phyloP scores from a whole-genome alignment of 2,888 invertebrate genomes.

The Lithosia quadra region DNA sequence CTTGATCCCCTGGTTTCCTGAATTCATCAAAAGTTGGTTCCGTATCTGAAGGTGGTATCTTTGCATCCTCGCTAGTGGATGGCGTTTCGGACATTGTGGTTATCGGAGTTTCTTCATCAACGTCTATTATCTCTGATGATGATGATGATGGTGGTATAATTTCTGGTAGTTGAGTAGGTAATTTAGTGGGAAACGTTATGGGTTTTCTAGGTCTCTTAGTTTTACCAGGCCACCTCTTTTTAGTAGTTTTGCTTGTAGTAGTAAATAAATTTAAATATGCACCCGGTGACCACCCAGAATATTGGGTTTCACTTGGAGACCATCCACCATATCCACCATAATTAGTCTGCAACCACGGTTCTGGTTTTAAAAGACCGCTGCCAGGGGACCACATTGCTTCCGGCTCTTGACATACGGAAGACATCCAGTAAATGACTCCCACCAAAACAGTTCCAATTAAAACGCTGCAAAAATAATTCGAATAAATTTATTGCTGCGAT shows the following conservation, averaged over 20 bases:
- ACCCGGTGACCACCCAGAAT: conserved; percentile 5
- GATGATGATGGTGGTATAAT: conserved; percentile 2
- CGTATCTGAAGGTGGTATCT: neutral
- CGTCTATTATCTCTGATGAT: neutral
- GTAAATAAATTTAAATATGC: conserved; percentile 4
- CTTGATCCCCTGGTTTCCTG: neutral
- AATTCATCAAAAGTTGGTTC: neutral
- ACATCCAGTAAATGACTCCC: conserved; percentile 8
- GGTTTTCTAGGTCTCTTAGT: neutral
- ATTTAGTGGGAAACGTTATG: neutral
- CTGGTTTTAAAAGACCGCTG: neutral
- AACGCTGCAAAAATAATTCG: neutral
- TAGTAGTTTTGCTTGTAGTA: neutral
- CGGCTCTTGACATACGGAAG: neutral
- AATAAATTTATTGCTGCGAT: neutral
- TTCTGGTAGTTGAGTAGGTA: neutral
- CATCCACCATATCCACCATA: conserved; percentile 13
- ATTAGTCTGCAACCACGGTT: conserved; percentile 6
- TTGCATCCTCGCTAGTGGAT: neutral
- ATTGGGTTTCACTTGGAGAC: neutral
- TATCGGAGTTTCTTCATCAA: neutral
- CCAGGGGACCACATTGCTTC: conserved; percentile 6
- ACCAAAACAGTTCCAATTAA: neutral
- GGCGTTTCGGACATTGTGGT: neutral
- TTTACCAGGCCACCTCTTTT: neutral